Conservation (phyloP, 2,797 vertebrate species). For the Pangasius krempfi region DNA sequence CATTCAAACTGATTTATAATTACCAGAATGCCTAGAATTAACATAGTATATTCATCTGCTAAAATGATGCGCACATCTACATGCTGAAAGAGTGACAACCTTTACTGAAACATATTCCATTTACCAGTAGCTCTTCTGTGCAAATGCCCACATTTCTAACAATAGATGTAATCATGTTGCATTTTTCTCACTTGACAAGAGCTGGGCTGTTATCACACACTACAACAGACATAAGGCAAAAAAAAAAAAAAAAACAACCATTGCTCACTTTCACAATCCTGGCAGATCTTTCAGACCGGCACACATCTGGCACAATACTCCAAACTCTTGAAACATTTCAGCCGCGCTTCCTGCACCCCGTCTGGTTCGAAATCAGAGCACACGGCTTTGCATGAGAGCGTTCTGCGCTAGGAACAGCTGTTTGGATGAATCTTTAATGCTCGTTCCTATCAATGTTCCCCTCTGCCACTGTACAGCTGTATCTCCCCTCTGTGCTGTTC, state of each 20-base stretch:
- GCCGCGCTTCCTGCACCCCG: conserved; percentile 34
- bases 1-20: background rate
- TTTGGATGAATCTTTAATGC: conserved; percentile 78
- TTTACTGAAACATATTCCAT: background rate
- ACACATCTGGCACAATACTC: conserved; percentile 26
- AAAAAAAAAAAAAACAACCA: background rate
- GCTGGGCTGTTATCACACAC: conserved; percentile 7
- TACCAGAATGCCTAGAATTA: background rate
- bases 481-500: conserved; percentile 40
- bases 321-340: conserved; percentile 33
- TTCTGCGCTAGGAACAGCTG: conserved; percentile 72
- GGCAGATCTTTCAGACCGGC: conserved; percentile 32
- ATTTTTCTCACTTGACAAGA: conserved; percentile 15
- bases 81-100: background rate
- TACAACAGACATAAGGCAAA: background rate
- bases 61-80: background rate
- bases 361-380: conserved; percentile 64
- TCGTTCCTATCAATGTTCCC: conserved; percentile 59
- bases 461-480: conserved; percentile 52
- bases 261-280: background rate
- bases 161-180: background rate
- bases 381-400: conserved; percentile 59
- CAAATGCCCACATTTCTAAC: background rate
- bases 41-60: background rate
- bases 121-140: background rate